Base-by-base conservation (phyloP, 1,140 invertebrate genomes). In the Hylyphantes graminicola region DNA sequence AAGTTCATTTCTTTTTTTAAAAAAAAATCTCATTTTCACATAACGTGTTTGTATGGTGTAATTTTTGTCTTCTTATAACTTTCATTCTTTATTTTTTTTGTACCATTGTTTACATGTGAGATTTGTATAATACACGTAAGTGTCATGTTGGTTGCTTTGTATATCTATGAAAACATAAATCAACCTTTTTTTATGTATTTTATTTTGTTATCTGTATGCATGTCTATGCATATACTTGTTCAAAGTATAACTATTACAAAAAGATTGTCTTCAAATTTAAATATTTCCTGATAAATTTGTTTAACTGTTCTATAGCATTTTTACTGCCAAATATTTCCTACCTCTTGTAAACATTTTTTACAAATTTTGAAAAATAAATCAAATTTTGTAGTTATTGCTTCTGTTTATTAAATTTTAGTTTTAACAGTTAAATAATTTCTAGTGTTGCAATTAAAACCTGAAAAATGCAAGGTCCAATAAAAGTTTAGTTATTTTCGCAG, bases 251-350 rank as follows among this genome's bases (percentile, higher is more conserved):
- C 51, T 50, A 17, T 70, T 10, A 6, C 17, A 51, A 54, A 6
- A 53, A 11, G 50, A 9, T 67, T 21, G 13, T 8, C 7, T n/a
- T 53, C 12, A 17, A 70, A n/a, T 48, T 17, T 70, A 70, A 51
- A 53, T 17, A 53, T 10, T 70, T 15, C 12, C 13, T 67, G 15
- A 21, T 67, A 67, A 3, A 13, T 48, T 67, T 48, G 51, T 50
- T 68, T 15, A 51, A 54, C 7, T 53, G 67, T 51, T 53, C 17
- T 70, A 70, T 9, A 53, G 17, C 13, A 12, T 53, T 68, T 68
- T 51, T 70, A 70, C 68, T 70, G 68, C 68, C 68, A 70, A 70
- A 70, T 70, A 70, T 70, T 70, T 70, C 54, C 68, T 70, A 70
- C 68, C 68, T 70, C 68, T 70, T 70, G 21, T 70, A 11, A 70